Evolutionary conservation across 1,140 invertebrate genomes (phyloP).

Genomic region (Diorhabda sublineata): DNA sequence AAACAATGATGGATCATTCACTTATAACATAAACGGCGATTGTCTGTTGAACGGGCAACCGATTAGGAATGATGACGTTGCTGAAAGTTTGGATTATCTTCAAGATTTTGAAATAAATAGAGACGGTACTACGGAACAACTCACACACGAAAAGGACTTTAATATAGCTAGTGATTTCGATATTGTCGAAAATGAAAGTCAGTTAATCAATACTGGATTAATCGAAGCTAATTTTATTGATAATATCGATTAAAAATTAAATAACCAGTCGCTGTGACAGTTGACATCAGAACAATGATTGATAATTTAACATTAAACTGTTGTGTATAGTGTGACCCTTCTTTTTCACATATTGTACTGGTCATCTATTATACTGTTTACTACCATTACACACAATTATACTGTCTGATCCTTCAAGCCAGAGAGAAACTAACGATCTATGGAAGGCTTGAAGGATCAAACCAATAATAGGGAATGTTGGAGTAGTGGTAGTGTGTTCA

Average conservation of each 20-base stretch:
- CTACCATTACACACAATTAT: background rate
- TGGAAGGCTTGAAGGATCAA: background rate
- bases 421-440: background rate
- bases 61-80: slow-evolving; percentile 31
- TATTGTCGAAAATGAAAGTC: slow-evolving; percentile 30
- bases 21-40: slow-evolving; percentile 51
- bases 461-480: too few relatives aligned
- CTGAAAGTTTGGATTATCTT: slow-evolving; percentile 23
- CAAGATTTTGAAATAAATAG: slow-evolving; percentile 30
- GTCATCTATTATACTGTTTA: background rate
- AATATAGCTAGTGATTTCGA: slow-evolving; percentile 30
- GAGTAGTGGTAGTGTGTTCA: too few relatives aligned
- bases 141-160: slow-evolving; percentile 24
- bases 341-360: background rate
- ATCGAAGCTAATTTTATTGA: slow-evolving; percentile 31
- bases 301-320: background rate
- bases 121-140: slow-evolving; percentile 30
- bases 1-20: slow-evolving; percentile 53
- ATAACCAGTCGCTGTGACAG: background rate
- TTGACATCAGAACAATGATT: background rate
- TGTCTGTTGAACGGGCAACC: slow-evolving; percentile 45
- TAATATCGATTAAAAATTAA: slow-evolving; percentile 26
- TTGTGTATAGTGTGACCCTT: background rate
- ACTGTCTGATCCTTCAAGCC: background rate
- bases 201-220: slow-evolving; percentile 35